Percentiles rank a stretch among this genome's conserved stretches.
These are phyloP conservation scores for Dendropsophus ebraccatus DNA, from an alignment of 2,113 vertebrate species.

Conservation along the genomic window DNA sequence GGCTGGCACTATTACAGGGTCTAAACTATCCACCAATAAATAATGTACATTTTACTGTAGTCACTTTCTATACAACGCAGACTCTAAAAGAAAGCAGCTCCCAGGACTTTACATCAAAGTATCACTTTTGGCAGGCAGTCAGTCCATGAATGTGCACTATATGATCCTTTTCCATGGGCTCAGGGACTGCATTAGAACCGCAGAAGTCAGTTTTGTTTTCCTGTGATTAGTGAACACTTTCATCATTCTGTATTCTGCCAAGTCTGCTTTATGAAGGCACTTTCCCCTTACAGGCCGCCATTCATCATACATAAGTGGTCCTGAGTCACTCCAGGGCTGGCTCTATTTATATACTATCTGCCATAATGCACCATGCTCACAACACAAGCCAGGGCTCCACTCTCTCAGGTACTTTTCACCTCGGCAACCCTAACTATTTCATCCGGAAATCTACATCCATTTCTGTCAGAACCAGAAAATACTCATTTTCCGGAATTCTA, in stretches of 20 bases:
- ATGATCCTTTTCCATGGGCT: conserved; percentile 19
- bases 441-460: background rate
- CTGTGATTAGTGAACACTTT: conserved; percentile 44
- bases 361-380: conserved; percentile 19
- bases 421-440: background rate
- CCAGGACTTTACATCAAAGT: conserved; percentile 3
- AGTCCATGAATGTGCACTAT: background rate
- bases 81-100: conserved; percentile 12
- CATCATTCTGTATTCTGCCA: conserved; percentile 40
- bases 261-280: conserved; percentile 45
- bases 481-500: background rate
- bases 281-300: conserved; percentile 30
- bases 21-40: background rate
- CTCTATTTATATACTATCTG: conserved; percentile 24
- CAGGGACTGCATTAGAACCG: conserved; percentile 9
- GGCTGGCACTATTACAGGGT: too few relatives aligned
- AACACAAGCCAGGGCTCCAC: conserved; percentile 1
- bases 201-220: conserved; percentile 35
- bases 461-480: background rate
- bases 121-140: background rate
- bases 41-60: background rate
- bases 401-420: conserved; percentile 21
- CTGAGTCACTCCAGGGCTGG: conserved; percentile 1
- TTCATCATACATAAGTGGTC: conserved; percentile 38
- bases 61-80: background rate